These are phyloP conservation scores for Drosophila cracens DNA, from an alignment of 2,888 invertebrate genomes.

Conservation along the genomic window DNA sequence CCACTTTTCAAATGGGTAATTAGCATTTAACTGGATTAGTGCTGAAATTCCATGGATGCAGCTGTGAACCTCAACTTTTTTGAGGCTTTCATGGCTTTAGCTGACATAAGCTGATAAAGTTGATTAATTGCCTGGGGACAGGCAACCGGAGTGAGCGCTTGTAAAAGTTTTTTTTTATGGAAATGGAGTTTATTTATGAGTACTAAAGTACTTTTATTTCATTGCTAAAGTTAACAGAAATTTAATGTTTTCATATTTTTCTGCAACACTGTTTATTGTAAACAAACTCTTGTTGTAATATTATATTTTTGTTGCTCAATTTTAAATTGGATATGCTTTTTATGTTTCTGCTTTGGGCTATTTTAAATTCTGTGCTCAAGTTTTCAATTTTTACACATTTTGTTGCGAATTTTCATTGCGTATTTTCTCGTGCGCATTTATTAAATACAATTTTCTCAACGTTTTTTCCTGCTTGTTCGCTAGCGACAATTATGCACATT, in stretches of 20 bases:
- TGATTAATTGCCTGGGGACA: slow-evolving; percentile 59
- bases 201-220: not conserved
- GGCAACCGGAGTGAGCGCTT: not conserved
- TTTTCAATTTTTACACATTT: slow-evolving; percentile 29
- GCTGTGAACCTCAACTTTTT: slow-evolving; percentile 25
- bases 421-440: slow-evolving; percentile 25
- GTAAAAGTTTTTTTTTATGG: slow-evolving; percentile 5
- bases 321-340: slow-evolving; percentile 42
- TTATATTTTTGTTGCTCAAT: slow-evolving; percentile 34
- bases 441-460: slow-evolving; percentile 25
- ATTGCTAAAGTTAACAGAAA: not conserved
- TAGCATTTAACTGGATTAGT: slow-evolving; percentile 56
- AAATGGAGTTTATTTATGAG: not conserved
- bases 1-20: slow-evolving; percentile 37
- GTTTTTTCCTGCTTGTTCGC: slow-evolving; percentile 36
- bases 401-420: slow-evolving; percentile 30
- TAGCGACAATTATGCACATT: slow-evolving; percentile 74
- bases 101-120: slow-evolving; percentile 74
- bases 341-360: slow-evolving; percentile 24
- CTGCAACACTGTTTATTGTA: not conserved
- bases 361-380: slow-evolving; percentile 15
- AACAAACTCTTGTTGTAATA: not conserved
- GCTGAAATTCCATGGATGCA: slow-evolving; percentile 40
- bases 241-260: slow-evolving; percentile 7
- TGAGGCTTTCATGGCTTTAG: slow-evolving; percentile 26